Conservation (phyloP, 2,888 invertebrate species). For the Lymantria dispar region DNA sequence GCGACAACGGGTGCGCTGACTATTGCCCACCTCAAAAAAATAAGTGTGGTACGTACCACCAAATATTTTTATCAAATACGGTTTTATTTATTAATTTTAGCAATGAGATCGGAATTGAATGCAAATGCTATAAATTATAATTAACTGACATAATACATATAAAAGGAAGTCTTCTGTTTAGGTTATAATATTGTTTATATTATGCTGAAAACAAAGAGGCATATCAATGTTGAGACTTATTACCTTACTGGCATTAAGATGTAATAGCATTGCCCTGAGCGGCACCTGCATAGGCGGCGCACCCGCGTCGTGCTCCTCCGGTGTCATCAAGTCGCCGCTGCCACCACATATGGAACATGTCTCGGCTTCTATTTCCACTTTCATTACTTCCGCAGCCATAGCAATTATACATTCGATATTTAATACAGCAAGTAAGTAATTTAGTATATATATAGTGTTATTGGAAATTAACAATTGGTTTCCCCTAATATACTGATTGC, state of each 20-base stretch:
- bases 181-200: slow-evolving; percentile 13
- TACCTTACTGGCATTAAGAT: slow-evolving; percentile 70
- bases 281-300: slow-evolving; percentile 51
- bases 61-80: too few species aligned
- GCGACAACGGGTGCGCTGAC: too few species aligned
- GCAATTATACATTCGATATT: not conserved
- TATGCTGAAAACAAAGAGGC: not conserved
- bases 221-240: not conserved
- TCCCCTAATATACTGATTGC: too few species aligned
- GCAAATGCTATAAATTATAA: too few species aligned
- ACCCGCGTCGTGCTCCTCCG: slow-evolving; percentile 66
- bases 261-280: slow-evolving; percentile 64
- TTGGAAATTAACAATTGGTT: too few species aligned
- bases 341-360: slow-evolving; percentile 61
- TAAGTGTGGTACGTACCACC: too few species aligned
- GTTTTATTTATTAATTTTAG: too few species aligned
- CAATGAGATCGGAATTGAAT: too few species aligned
- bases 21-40: too few species aligned
- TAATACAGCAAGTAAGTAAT: not conserved
- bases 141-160: too few species aligned
- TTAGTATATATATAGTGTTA: too few species aligned
- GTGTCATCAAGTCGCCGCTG: slow-evolving; percentile 54
- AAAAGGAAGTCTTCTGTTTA: not conserved
- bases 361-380: slow-evolving; percentile 55
- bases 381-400: slow-evolving; percentile 52